Evolutionary conservation across 2,888 invertebrate species (phyloP).

Genomic region (Eupeodes luniger): DNA sequence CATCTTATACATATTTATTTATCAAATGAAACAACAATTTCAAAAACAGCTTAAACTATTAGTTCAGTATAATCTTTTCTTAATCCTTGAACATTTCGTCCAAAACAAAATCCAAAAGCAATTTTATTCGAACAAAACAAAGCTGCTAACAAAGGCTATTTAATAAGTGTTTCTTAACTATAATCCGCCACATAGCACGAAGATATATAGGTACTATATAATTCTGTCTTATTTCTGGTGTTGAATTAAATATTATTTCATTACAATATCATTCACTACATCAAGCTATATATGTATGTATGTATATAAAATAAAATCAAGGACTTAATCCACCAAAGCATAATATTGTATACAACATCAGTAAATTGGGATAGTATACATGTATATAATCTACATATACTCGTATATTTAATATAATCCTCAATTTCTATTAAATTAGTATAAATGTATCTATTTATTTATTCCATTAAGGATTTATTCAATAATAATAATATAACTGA

Average conservation of each 20-base stretch:
- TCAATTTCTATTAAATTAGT: constrained; percentile 74
- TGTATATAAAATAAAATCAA: constrained; percentile 54
- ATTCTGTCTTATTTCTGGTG: constrained; percentile 3
- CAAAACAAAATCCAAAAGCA: not conserved
- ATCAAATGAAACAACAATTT: constrained; percentile 14
- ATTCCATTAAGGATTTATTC: constrained; percentile 60
- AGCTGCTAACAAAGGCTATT: not conserved
- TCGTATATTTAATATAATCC: constrained; percentile 48
- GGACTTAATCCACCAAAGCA: constrained; percentile 66
- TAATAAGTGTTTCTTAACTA: constrained; percentile 57
- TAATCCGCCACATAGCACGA: constrained; percentile 21
- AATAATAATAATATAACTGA: constrained; percentile 27
- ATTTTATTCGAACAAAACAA: constrained; percentile 13
- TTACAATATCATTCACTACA: not conserved
- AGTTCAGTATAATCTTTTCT: constrained; percentile 12
- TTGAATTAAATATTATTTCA: constrained; percentile 68
- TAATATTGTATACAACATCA: constrained; percentile 26
- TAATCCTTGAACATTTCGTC: constrained; percentile 49
- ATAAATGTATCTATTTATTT: constrained; percentile 52
- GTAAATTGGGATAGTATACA: constrained; percentile 6
- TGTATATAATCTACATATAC: not conserved
- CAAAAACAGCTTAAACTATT: constrained; percentile 59
- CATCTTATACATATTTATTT: not conserved
- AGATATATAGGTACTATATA: not conserved
- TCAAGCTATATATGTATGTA: not conserved